These are phyloP conservation scores for Bombus consobrinus DNA, from an alignment of 1,140 invertebrate species.

Conservation along the genomic window DNA sequence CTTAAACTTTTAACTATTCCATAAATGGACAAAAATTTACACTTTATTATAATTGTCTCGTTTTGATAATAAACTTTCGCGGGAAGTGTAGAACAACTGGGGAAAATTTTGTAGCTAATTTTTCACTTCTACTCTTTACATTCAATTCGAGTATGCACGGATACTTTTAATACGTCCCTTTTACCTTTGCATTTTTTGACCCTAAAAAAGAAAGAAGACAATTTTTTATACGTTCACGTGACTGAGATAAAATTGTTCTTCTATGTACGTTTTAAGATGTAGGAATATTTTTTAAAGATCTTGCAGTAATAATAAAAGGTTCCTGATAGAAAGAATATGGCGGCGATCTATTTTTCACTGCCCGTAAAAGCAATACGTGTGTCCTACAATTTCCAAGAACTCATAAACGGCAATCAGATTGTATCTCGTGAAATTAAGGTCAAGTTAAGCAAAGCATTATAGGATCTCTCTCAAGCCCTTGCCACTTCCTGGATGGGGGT, in stretches of 20 bases:
- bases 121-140: neutral
- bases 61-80: neutral
- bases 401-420: slow-evolving; percentile 47
- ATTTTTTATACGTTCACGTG: neutral
- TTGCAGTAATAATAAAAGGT: neutral
- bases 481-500: slow-evolving; percentile 49
- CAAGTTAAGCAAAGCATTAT: slow-evolving; percentile 49
- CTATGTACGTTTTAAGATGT: neutral
- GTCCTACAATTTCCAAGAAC: slow-evolving; percentile 16
- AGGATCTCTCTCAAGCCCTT: slow-evolving; percentile 36
- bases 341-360: neutral
- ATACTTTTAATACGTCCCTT: neutral
- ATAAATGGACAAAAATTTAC: neutral
- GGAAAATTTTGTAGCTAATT: neutral
- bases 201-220: neutral
- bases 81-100: neutral
- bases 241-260: neutral
- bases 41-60: neutral
- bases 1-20: neutral
- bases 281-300: neutral
- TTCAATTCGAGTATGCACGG: neutral
- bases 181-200: neutral
- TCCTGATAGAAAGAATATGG: neutral
- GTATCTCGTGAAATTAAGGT: slow-evolving; percentile 46
- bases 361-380: neutral